Conservation (phyloP, 2,797 vertebrate species). For the Acipenser transmontanus region DNA sequence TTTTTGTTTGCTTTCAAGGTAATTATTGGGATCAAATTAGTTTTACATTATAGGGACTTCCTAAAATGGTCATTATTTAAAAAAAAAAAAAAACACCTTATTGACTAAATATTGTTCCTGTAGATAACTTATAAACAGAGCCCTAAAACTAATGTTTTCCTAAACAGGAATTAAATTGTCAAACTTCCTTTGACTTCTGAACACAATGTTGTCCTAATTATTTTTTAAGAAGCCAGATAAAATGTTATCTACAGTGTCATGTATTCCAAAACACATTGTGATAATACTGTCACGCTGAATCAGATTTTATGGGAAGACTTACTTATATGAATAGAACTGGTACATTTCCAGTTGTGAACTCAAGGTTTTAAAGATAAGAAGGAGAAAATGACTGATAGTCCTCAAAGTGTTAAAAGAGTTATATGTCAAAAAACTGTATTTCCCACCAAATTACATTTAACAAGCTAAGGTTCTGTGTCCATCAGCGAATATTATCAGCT, state of each 20-base stretch:
- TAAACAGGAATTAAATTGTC: no score
- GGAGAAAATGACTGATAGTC: conserved; percentile 65
- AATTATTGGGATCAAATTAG: no score
- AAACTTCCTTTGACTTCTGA: no score
- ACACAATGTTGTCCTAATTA: no score
- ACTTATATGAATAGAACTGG: conserved; percentile 67
- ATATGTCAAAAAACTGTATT: conserved; percentile 41
- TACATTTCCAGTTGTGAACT: conserved; percentile 72
- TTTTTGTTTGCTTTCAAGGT: no score
- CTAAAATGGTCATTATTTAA: no score
- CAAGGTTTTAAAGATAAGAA: conserved; percentile 71
- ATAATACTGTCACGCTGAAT: conserved; percentile 67
- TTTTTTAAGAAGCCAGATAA: neutral
- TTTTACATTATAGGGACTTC: no score
- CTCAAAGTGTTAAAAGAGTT: conserved; percentile 69
- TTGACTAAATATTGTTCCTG: no score
- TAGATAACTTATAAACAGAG: no score
- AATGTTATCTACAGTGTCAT: conserved; percentile 22
- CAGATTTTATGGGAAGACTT: conserved; percentile 62
- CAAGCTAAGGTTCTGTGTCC: conserved; percentile 18
- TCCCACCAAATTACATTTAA: conserved; percentile 25
- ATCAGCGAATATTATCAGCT: conserved; percentile 9
- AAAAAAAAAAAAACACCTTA: no score
- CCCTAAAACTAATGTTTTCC: no score
- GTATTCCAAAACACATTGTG: conserved; percentile 62